Base-by-base conservation (phyloP, 1,140 invertebrate genomes). In the Magallana gigas region DNA sequence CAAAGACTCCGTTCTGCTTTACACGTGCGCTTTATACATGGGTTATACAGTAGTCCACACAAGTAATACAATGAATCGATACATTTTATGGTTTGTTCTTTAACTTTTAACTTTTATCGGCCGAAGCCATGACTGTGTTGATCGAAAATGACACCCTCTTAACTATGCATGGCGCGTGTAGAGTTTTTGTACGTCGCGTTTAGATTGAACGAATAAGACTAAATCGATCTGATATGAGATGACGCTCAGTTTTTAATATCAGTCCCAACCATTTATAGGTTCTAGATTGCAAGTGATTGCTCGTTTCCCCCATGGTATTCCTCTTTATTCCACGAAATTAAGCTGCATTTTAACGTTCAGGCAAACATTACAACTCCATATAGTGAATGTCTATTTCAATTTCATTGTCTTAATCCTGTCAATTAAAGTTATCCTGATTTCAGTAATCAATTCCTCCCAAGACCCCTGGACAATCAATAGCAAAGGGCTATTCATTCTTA, bases 401-500 rank as follows among this genome's bases (percentile, higher is more conserved):
- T 83, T 57, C 81, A 83, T 83, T 83, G 81, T 57, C 81, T 83
- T 83, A 83, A 83, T 83, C 81, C 56, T 58, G 57, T 83, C 81
- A 83, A 83, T 83, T 83, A 83, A 83, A 83, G 48, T 83, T 83
- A 57, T 57, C 18, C 81, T 56, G 81, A 83, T 83, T 83, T 83
- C 57, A 56, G 18, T 57, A 56, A 57, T 58, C 81, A 83, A 57
- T 83, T 58, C 48, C 56, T 57, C 81, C 57, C 48, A 29, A 57
- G 57, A 58, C 48, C 48, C 57, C 48, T 57, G 48, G 57, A 83
- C 48, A 57, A 57, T 57, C 48, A 57, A 58, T 83, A 57, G 81
- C n/a, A 58, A 58, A 57, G 81, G 57, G n/a, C 81, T 9, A 18
- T 57, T 56, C 18, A 58, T 58, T 56, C 57, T 83, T 83, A 83